These are phyloP conservation scores for Acleris laterana DNA, from an alignment of 2,888 invertebrate species.

Conservation along the genomic window DNA sequence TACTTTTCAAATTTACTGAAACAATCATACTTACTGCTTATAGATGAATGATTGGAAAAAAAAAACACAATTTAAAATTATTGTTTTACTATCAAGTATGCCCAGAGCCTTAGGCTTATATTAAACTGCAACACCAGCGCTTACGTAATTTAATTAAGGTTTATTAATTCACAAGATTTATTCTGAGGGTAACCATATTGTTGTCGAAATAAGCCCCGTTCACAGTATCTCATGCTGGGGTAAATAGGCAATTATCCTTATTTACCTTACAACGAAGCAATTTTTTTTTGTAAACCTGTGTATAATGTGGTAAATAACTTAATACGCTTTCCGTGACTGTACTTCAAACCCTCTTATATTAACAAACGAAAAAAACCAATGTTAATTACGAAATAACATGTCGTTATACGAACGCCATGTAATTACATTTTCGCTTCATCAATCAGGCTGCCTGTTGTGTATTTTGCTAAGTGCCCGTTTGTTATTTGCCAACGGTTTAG, in stretches of 20 bases:
- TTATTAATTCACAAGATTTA: constrained; percentile 32
- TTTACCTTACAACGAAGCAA: no score
- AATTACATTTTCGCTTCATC: constrained; percentile 30
- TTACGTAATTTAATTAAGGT: constrained; percentile 34
- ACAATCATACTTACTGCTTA: no score
- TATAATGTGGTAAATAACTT: no score
- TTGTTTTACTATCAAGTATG: not conserved
- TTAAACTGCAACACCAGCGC: constrained; percentile 5
- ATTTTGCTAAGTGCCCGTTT: constrained; percentile 26
- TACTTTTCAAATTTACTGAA: no score
- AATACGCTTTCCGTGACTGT: no score
- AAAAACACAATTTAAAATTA: not conserved
- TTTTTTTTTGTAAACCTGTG: no score
- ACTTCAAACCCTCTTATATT: constrained; percentile 10
- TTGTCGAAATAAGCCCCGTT: constrained; percentile 32
- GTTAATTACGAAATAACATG: constrained; percentile 21
- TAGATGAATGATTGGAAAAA: no score
- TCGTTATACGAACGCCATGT: constrained; percentile 6
- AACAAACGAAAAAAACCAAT: constrained; percentile 27
- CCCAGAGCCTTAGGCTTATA: not conserved
- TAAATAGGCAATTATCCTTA: constrained; percentile 16
- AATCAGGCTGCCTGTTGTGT: constrained; percentile 26
- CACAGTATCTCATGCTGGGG: constrained; percentile 17
- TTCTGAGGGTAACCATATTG: constrained; percentile 23
- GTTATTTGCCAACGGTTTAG: constrained; percentile 25